These are phyloP conservation scores for Julus scanicus DNA, from an alignment of 2,888 invertebrate genomes.

Conservation along the genomic window DNA sequence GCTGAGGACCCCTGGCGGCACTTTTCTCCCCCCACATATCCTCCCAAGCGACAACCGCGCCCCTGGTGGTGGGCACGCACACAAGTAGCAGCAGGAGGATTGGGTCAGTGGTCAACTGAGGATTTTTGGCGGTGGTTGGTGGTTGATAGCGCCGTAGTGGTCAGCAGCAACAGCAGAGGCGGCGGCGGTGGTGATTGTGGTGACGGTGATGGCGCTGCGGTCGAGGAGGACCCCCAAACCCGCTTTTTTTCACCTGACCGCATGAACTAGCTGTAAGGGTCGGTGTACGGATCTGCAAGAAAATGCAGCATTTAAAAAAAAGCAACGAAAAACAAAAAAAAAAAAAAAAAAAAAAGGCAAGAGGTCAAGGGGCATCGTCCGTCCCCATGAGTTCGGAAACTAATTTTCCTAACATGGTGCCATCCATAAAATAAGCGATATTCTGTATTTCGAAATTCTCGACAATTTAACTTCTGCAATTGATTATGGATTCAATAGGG, in stretches of 20 bases:
- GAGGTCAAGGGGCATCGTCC: too few relatives aligned
- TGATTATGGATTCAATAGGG: too few relatives aligned
- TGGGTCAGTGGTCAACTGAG: too few relatives aligned
- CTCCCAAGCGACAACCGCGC: neutral
- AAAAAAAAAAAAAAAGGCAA: slow-evolving; percentile 52
- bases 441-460: too few relatives aligned
- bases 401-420: neutral
- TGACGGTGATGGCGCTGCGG: slow-evolving; percentile 48
- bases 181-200: slow-evolving; percentile 46
- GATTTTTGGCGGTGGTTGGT: neutral
- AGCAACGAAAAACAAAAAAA: too few relatives aligned
- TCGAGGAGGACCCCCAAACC: slow-evolving; percentile 44
- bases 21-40: too few relatives aligned
- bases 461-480: too few relatives aligned
- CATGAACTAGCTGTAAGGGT: slow-evolving; percentile 56
- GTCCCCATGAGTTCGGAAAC: neutral
- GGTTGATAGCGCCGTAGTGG: neutral
- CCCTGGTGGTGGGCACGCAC: neutral
- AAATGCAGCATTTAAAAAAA: slow-evolving; percentile 42
- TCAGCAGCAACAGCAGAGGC: neutral
- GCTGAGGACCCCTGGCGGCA: too few relatives aligned
- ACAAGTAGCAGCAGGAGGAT: too few relatives aligned
- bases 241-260: neutral
- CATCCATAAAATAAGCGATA: slow-evolving; percentile 3
- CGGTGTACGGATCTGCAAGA: slow-evolving; percentile 56